A percentile compares a stretch with the other conserved stretches of the same genome.
These are phyloP conservation scores for Sinopyrophorus schimmeli DNA, from an alignment of 2,888 invertebrate species.

Conservation along the genomic window DNA sequence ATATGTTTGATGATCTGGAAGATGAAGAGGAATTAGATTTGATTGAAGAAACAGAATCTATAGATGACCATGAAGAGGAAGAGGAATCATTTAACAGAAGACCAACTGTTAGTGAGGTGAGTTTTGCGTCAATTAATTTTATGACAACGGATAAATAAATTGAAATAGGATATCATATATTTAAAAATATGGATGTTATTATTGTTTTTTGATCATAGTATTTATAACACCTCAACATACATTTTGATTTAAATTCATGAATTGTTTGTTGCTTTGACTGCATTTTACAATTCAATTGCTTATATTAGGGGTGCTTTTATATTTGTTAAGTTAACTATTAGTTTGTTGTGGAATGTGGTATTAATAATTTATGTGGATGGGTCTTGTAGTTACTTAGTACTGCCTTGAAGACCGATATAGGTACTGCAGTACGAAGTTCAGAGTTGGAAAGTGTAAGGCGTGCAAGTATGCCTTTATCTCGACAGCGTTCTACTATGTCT, in stretches of 20 bases:
- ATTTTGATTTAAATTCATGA: too few relatives aligned
- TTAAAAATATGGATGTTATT: too few relatives aligned
- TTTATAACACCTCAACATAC: too few relatives aligned
- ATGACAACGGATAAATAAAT: too few relatives aligned
- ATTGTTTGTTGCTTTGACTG: too few relatives aligned
- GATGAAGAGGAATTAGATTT: constrained; percentile 75
- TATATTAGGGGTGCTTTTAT: too few relatives aligned
- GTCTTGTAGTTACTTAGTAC: constrained; percentile 71
- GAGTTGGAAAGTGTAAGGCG: constrained; percentile 41
- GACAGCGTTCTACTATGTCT: constrained; percentile 52
- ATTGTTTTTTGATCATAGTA: too few relatives aligned
- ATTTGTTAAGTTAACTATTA: too few relatives aligned
- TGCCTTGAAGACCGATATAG: constrained; percentile 76
- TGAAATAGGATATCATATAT: too few relatives aligned
- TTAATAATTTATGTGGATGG: constrained; percentile 15
- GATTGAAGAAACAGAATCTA: constrained; percentile 51
- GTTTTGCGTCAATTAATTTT: too few relatives aligned
- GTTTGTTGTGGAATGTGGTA: too few relatives aligned
- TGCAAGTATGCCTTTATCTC: constrained; percentile 54
- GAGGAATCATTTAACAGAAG: constrained; percentile 32
- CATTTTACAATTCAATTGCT: too few relatives aligned
- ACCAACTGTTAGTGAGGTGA: constrained; percentile 47
- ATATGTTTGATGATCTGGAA: constrained; percentile 96
- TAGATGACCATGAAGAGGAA: constrained; percentile 41
- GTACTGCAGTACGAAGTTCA: constrained; percentile 54